Evolutionary conservation across 2,797 vertebrate species (phyloP).

Genomic region (Coregonus suidteri): DNA sequence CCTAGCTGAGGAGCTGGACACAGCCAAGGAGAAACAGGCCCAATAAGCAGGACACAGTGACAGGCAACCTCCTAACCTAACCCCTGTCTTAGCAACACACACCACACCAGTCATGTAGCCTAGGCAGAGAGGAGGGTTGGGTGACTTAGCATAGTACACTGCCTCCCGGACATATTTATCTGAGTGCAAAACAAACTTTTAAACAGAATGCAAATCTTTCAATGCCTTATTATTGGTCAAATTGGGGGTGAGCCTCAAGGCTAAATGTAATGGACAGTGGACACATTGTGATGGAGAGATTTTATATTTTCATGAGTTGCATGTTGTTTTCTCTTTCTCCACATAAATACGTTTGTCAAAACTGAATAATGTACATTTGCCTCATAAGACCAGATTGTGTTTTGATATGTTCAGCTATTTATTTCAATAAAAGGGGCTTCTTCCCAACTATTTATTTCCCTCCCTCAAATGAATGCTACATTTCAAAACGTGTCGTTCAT

Average conservation of each 20-base stretch:
- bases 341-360: neutral
- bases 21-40: slow-evolving; percentile 42
- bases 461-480: neutral
- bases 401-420: slow-evolving; percentile 35
- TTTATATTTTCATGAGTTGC: neutral
- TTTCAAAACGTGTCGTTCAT: neutral
- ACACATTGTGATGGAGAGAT: neutral
- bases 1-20: slow-evolving; percentile 33
- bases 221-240: slow-evolving; percentile 4
- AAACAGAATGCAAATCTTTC: neutral
- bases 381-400: neutral
- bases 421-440: slow-evolving; percentile 23
- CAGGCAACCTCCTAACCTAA: neutral
- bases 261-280: neutral
- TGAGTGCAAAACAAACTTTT: neutral
- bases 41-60: slow-evolving; percentile 17
- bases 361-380: neutral
- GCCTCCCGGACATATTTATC: neutral
- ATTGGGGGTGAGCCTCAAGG: neutral
- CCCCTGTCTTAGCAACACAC: neutral
- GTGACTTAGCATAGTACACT: neutral
- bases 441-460: neutral
- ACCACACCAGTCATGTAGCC: neutral
- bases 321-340: slow-evolving; percentile 1
- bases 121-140: neutral